phyloP scores from a whole-genome alignment of 2,888 invertebrate genomes.

The Volucella bombylans region DNA sequence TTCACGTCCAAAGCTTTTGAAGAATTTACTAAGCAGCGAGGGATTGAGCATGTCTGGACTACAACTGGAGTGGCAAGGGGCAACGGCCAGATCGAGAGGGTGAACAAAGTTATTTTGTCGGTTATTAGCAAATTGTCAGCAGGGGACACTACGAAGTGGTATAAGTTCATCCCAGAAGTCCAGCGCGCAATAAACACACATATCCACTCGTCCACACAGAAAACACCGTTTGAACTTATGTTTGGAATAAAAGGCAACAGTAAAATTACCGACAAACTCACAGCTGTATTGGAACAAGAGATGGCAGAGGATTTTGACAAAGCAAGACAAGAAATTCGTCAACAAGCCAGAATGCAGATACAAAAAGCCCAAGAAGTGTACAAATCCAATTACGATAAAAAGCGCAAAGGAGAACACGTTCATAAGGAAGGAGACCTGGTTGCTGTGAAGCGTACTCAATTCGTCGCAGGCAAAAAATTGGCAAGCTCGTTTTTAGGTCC shows the following conservation, averaged over 20 bases:
- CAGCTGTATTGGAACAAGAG: constrained; percentile 12
- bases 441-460: too few relatives aligned
- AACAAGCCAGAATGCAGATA: constrained; percentile 40
- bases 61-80: constrained; percentile 55
- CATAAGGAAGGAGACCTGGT: too few relatives aligned
- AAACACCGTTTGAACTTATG: constrained; percentile 50
- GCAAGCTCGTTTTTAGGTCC: neutral
- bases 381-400: constrained; percentile 63
- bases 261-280: constrained; percentile 23
- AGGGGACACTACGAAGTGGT: too few relatives aligned
- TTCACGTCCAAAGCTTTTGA: constrained; percentile 50
- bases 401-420: constrained; percentile 40
- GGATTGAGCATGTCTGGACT: constrained; percentile 33
- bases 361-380: constrained; percentile 50
- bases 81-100: too few relatives aligned
- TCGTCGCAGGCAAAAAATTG: too few relatives aligned
- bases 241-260: constrained; percentile 28
- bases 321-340: constrained; percentile 20
- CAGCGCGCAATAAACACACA: constrained; percentile 39
- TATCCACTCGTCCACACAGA: constrained; percentile 39
- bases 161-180: neutral
- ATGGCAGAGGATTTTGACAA: constrained; percentile 4
- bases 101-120: too few relatives aligned
- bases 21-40: constrained; percentile 26
- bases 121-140: too few relatives aligned